Percentiles rank a stretch among this genome's conserved stretches.
Evolutionary conservation across 2,888 invertebrate species (phyloP).

Genomic region (Andrena bicolor): DNA sequence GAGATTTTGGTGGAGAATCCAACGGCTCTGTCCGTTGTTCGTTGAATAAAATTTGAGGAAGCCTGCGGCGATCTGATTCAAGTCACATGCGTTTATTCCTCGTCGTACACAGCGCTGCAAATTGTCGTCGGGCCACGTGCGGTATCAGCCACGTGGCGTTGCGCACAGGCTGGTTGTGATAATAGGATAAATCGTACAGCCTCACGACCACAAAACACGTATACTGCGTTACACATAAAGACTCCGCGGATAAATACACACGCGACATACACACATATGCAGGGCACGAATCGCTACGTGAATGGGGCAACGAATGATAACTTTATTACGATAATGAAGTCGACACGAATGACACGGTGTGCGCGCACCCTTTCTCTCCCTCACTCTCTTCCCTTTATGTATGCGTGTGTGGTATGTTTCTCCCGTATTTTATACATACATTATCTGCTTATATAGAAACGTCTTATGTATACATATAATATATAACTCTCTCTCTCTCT

Average conservation of each 20-base stretch:
- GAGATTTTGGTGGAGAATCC: not conserved
- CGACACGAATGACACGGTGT: not conserved
- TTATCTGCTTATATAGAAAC: constrained; percentile 60
- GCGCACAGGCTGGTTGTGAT: constrained; percentile 45
- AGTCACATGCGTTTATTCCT: constrained; percentile 77
- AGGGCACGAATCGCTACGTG: not conserved
- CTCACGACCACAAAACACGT: constrained; percentile 41
- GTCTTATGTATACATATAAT: constrained; percentile 62
- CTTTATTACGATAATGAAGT: constrained; percentile 16
- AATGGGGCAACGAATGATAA: constrained; percentile 28
- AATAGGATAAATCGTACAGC: constrained; percentile 56
- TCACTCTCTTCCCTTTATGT: not conserved
- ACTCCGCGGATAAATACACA: constrained; percentile 24
- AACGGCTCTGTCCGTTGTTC: not conserved
- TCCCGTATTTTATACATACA: constrained; percentile 50
- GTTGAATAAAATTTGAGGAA: not conserved
- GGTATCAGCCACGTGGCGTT: constrained; percentile 29
- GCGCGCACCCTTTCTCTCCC: not conserved
- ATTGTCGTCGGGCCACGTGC: constrained; percentile 31
- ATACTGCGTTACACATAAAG: constrained; percentile 17
- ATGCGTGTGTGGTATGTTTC: constrained; percentile 1
- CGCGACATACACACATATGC: constrained; percentile 15
- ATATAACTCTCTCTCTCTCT: constrained; percentile 55
- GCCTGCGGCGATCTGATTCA: constrained; percentile 40
- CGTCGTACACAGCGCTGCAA: constrained; percentile 77